Evolutionary conservation across 2,888 invertebrate species (phyloP), one percentile per base, ranked within the genome.

Genomic region (Xestia c-nigrum): DNA sequence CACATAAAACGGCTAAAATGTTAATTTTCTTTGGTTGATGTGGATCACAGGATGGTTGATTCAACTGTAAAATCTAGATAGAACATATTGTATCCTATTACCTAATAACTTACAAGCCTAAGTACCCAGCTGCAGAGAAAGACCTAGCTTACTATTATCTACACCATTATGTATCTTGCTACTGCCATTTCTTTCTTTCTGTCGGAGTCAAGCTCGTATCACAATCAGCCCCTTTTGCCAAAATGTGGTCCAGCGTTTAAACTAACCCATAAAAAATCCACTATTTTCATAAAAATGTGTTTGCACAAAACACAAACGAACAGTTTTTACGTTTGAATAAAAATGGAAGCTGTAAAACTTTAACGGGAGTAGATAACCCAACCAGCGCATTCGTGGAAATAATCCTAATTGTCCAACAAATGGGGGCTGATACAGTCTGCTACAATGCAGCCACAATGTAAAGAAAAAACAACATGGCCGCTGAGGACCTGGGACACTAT

Each of bases 351-450:
- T 31, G 72, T 76, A 76, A 76, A 83, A 76, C 24, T 40, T 57
- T 38, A 63, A 47, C 55, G 24, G 67, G 38, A 24, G 1, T 10
- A 70, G 70, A 82, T 71, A 77, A 10, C n/a, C 24, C 55, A 61
- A 73, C 59, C 50, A 73, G 46, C 55, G 47, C n/a, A 61, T 73
- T 82, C 46, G 83, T 50, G 63, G 46, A 52, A 69, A 67, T 70
- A 67, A 82, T 75, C 72, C 83, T 83, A 85, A 83, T 82, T 82
- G 85, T 64, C 70, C 67, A 31, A 69, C 61, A 70, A 77, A 31
- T 52, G 43, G 57, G 31, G 57, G 63, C 24, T 63, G 55, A 85
- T 69, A 84, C 65, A 68, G 72, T 61, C 63, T 69, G 70, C 52
- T 81, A 81, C 71, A 85, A 64, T 72, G 61, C 67, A 64, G 64